phyloP scores from a whole-genome alignment of 1,140 invertebrate genomes.

The Conopomorpha cramerella region DNA sequence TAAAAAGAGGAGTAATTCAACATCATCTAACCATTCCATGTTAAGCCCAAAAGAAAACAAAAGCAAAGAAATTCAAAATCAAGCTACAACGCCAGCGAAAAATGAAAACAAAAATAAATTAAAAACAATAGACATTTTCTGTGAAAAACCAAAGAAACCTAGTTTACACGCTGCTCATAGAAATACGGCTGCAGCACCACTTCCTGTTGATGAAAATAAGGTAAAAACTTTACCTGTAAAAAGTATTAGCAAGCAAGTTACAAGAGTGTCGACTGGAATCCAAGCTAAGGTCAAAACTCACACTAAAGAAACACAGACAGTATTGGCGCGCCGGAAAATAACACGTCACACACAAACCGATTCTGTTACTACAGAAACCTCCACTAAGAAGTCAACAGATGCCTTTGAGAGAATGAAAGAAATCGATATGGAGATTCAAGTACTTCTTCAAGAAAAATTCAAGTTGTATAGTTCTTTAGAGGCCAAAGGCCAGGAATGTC shows the following conservation, averaged over 20 bases:
- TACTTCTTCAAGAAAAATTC: slow-evolving; percentile 53
- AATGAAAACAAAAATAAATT: slow-evolving; percentile 27
- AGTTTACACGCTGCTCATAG: slow-evolving; percentile 38
- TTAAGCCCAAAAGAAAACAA: slow-evolving; percentile 24
- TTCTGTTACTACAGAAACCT: slow-evolving; percentile 7
- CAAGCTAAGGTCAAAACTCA: slow-evolving; percentile 18
- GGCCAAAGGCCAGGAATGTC: slow-evolving; percentile 17
- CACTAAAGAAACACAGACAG: no score
- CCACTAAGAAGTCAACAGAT: slow-evolving; percentile 16
- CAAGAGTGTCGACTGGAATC: slow-evolving; percentile 14
- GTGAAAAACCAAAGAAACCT: slow-evolving; percentile 26
- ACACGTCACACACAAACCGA: slow-evolving; percentile 36
- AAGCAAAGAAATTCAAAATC: slow-evolving; percentile 12
- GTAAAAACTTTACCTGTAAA: slow-evolving; percentile 7
- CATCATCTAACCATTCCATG: slow-evolving; percentile 25
- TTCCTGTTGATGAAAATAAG: slow-evolving; percentile 3
- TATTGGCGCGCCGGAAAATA: slow-evolving; percentile 15
- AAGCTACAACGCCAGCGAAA: no score
- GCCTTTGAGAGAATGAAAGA: slow-evolving; percentile 51
- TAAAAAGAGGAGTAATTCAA: slow-evolving; percentile 21
- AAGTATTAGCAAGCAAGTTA: slow-evolving; percentile 6
- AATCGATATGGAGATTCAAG: slow-evolving; percentile 55
- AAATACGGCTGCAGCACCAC: slow-evolving; percentile 9
- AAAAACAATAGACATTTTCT: slow-evolving; percentile 45
- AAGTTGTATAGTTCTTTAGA: slow-evolving; percentile 50